Evolutionary conservation across 1,140 invertebrate genomes (phyloP).

Genomic region (Cephus cinctus): DNA sequence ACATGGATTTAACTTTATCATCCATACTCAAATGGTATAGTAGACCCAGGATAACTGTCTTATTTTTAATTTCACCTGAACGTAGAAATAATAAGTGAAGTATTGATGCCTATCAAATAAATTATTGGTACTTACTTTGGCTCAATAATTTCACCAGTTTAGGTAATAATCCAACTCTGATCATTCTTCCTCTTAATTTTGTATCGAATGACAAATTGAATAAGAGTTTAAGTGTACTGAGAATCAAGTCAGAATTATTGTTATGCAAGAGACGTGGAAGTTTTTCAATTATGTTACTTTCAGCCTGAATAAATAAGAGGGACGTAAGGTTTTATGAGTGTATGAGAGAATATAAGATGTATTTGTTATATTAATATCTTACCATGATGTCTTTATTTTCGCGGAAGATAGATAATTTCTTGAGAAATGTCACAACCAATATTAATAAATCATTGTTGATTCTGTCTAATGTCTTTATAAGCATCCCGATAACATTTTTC

Average conservation of each 20-base stretch:
- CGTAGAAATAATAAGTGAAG: constrained; percentile 7
- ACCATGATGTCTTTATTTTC: constrained; percentile 96
- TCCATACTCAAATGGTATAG: constrained; percentile 95
- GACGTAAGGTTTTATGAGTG: constrained; percentile 9
- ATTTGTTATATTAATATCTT: constrained; percentile 18
- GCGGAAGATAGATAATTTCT: constrained; percentile 91
- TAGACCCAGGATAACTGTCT: constrained; percentile 81
- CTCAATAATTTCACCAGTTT: constrained; percentile 83
- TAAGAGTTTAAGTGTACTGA: constrained; percentile 82
- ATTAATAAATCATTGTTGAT: constrained; percentile 84
- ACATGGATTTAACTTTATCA: constrained; percentile 91
- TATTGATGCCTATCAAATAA: constrained; percentile 2
- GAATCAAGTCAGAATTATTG: constrained; percentile 78
- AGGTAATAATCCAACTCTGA: constrained; percentile 83
- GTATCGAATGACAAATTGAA: constrained; percentile 98
- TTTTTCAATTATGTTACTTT: constrained; percentile 73
- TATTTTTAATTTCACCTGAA: constrained; percentile 81
- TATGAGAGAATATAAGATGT: constrained; percentile 10
- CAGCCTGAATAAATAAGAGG: constrained; percentile 48
- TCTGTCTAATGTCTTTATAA: constrained; percentile 87
- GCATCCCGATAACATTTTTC: constrained; percentile 85
- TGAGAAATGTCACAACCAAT: constrained; percentile 90
- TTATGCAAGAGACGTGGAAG: constrained; percentile 71
- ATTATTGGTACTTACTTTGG: constrained; percentile 59
- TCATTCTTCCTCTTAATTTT: constrained; percentile 83